Conservation (phyloP, 2,888 invertebrate genomes). For the Leucania comma region DNA sequence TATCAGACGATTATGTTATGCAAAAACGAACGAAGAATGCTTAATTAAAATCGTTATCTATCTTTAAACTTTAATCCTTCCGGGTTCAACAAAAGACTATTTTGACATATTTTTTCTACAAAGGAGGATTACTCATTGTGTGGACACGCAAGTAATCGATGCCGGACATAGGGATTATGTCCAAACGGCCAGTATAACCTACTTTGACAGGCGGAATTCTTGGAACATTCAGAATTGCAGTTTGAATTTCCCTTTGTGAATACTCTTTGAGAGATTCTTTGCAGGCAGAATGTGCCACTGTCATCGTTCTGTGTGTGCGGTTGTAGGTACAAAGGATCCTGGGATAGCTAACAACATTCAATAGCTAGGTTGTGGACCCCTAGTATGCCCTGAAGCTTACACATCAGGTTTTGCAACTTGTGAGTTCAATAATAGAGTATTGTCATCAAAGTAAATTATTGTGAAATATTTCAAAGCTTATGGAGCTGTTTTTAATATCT, state of each 20-base stretch:
- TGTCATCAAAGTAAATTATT: constrained; percentile 13
- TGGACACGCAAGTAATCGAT: constrained; percentile 82
- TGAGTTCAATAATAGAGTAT: constrained; percentile 26
- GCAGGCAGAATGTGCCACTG: constrained; percentile 22
- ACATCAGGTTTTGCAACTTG: constrained; percentile 35
- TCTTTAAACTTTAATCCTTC: constrained; percentile 73
- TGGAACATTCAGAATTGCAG: constrained; percentile 60
- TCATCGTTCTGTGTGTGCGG: constrained; percentile 11
- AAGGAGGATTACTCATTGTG: constrained; percentile 69
- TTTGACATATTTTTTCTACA: constrained; percentile 79
- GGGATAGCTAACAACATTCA: constrained; percentile 9
- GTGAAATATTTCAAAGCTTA: constrained; percentile 3
- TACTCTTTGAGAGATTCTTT: constrained; percentile 24
- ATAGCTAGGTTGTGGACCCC: constrained; percentile 28
- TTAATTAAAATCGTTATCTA: constrained; percentile 60
- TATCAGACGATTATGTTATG: constrained; percentile 58
- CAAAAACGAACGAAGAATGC: constrained; percentile 51
- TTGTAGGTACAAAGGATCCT: constrained; percentile 30
- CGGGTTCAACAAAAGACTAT: constrained; percentile 81
- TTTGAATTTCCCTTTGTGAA: constrained; percentile 46
- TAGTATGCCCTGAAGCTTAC: constrained; percentile 5
- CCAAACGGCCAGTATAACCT: constrained; percentile 65
- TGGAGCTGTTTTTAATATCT: constrained; percentile 13
- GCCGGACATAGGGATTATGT: constrained; percentile 80
- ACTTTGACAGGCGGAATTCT: constrained; percentile 68